These are phyloP conservation scores for Meiosimyza decipiens DNA, from an alignment of 2,888 invertebrate genomes.

Conservation along the genomic window DNA sequence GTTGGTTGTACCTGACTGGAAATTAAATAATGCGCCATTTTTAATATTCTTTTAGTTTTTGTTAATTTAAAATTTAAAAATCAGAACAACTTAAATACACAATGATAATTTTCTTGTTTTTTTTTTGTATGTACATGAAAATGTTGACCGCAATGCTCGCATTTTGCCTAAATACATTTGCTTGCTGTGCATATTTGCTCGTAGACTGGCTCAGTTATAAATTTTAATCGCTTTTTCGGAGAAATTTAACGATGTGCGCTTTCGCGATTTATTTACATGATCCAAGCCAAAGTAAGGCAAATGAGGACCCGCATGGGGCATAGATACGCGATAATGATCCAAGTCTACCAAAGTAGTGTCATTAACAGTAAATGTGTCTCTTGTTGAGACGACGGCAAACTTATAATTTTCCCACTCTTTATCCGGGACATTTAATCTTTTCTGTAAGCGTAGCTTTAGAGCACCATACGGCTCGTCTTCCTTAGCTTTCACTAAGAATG, in stretches of 20 bases:
- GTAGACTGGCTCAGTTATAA: slow-evolving; percentile 81
- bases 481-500: slow-evolving; percentile 89
- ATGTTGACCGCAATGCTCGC: slow-evolving; percentile 27
- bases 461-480: slow-evolving; percentile 89
- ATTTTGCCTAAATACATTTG: slow-evolving; percentile 22
- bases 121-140: not conserved
- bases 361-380: slow-evolving; percentile 82
- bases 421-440: slow-evolving; percentile 91
- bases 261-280: slow-evolving; percentile 97
- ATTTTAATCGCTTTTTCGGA: slow-evolving; percentile 99
- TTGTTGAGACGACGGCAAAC: slow-evolving; percentile 90
- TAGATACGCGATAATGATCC: slow-evolving; percentile 53
- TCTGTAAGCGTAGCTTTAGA: slow-evolving; percentile 89
- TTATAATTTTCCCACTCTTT: slow-evolving; percentile 98
- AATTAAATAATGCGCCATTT: too few species aligned
- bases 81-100: slow-evolving; percentile 15
- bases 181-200: slow-evolving; percentile 36
- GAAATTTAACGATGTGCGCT: slow-evolving; percentile 94
- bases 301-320: slow-evolving; percentile 70
- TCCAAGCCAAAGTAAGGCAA: slow-evolving; percentile 95
- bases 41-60: not conserved
- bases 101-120: slow-evolving; percentile 11
- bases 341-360: slow-evolving; percentile 69
- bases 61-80: not conserved
- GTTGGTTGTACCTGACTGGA: too few species aligned